These are phyloP conservation scores for Porites rus DNA, from an alignment of 92 coral and sea anemone genomes.

Conservation along the genomic window DNA sequence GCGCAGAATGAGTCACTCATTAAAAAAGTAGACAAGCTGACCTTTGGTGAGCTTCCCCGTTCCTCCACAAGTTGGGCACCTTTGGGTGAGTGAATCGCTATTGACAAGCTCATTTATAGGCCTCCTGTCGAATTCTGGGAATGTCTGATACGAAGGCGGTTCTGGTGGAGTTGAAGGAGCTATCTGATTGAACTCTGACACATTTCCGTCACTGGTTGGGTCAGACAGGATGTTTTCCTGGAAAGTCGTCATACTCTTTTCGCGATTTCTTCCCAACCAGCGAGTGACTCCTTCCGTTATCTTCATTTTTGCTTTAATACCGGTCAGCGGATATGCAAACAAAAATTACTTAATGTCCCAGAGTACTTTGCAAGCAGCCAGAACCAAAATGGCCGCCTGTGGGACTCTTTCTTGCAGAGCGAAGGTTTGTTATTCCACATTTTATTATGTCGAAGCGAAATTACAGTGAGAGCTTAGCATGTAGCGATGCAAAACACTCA, in stretches of 20 bases:
- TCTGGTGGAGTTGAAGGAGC: not conserved
- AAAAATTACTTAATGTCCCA: not conserved
- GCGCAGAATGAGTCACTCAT: not conserved
- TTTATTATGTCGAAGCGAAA: too few relatives aligned
- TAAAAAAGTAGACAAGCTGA: constrained; percentile 3
- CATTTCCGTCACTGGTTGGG: constrained; percentile 40
- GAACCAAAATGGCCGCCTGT: not conserved
- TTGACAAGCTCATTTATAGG: not conserved
- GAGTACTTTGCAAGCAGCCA: not conserved
- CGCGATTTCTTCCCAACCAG: not conserved
- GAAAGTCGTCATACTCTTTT: not conserved
- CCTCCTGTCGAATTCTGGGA: constrained; percentile 32
- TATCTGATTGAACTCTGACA: not conserved
- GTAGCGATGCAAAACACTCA: not conserved
- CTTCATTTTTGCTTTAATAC: too few relatives aligned
- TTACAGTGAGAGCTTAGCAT: not conserved
- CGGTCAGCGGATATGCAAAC: constrained; percentile 23
- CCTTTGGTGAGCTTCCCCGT: constrained; percentile 86
- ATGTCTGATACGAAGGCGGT: constrained; percentile 18
- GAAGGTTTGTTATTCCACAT: not conserved
- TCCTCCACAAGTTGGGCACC: constrained; percentile 95
- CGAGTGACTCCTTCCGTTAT: not conserved
- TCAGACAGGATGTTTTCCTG: constrained; percentile 35
- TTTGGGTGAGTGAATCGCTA: constrained; percentile 44
- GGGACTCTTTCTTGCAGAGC: not conserved